Evolutionary conservation across 2,113 vertebrate species (phyloP), one percentile per base, ranked within the genome.

Genomic region (Boleophthalmus pectinirostris): DNA sequence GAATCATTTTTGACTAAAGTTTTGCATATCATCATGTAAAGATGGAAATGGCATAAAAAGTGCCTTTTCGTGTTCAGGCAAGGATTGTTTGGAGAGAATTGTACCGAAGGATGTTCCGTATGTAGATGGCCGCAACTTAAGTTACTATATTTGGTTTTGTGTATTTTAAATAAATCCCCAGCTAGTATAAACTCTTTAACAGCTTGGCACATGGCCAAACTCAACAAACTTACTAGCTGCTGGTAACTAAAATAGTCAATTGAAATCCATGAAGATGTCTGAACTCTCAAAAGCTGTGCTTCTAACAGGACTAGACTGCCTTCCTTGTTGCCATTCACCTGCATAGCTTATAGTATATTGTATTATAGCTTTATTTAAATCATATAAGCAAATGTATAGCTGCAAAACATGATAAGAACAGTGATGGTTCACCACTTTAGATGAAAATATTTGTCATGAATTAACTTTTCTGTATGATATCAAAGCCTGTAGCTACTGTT

Each of bases 1-100:
- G 46, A 21, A n/a, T 24, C 46, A 79, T 81, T 47, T n/a, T 24
- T 56, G 15, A 0, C 20, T 56, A 58, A 65, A 45, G 25, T 14
- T 60, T 43, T 60, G 14, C 12, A 29, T 60, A 6, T 58, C 3
- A n/a, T n/a, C n/a, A 29, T 60, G 57, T 60, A 16, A 60, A 16
- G 5, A 25, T 29, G 7, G 13, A 16, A 1, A 25, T 18, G 58
- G 24, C 14, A 29, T 33, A 3, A 2, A 25, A 29, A 25, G 29
- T 29, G 29, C 29, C 29, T 29, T 29, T 29, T 29, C 29, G 4
- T 29, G 29, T 29, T 29, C 29, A 2, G 29, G 29, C 29, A 2
- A 29, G 29, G 4, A 29, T 29, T 29, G n/a, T n/a, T n/a, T n/a
- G n/a, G n/a, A n/a, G n/a, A n/a, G n/a, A n/a, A n/a, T n/a, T n/a